These are phyloP conservation scores for Polydrusus tereticollis DNA, from an alignment of 2,888 invertebrate species.

Conservation along the genomic window DNA sequence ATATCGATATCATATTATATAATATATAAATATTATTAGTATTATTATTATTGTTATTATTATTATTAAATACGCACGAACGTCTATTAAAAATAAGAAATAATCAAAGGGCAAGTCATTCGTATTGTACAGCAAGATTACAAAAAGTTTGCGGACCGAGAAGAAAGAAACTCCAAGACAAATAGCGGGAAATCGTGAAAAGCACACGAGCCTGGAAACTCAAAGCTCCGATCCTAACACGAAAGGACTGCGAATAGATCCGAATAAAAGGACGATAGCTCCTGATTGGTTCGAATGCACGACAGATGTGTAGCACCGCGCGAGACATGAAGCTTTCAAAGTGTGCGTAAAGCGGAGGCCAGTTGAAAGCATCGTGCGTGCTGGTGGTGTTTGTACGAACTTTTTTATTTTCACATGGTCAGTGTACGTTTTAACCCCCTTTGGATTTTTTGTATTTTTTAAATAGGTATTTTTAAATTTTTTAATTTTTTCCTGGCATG, in stretches of 20 bases:
- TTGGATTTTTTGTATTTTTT: constrained; percentile 36
- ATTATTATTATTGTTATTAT: too few species aligned
- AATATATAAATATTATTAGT: too few species aligned
- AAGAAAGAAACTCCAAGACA: constrained; percentile 22
- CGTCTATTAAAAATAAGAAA: not conserved
- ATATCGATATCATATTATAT: too few species aligned
- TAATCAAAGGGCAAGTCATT: not conserved
- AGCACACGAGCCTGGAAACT: constrained; percentile 27
- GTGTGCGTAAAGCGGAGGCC: constrained; percentile 62
- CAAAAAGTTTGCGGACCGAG: not conserved
- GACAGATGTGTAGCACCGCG: constrained; percentile 66
- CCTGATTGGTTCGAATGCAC: constrained; percentile 64
- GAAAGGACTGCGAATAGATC: constrained; percentile 30
- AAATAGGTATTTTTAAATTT: constrained; percentile 26
- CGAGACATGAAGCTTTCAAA: constrained; percentile 66
- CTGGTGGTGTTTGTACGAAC: constrained; percentile 64
- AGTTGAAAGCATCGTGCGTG: constrained; percentile 67
- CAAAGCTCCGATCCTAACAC: constrained; percentile 36
- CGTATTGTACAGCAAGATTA: not conserved
- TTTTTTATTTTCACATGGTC: constrained; percentile 67
- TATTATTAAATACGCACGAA: too few species aligned
- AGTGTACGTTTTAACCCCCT: constrained; percentile 57
- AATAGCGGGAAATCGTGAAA: constrained; percentile 45
- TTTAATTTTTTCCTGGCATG: constrained; percentile 25
- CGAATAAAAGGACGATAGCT: constrained; percentile 36